Conservation (phyloP, 2,797 vertebrate genomes). For the Neosilurus mollespiculum region DNA sequence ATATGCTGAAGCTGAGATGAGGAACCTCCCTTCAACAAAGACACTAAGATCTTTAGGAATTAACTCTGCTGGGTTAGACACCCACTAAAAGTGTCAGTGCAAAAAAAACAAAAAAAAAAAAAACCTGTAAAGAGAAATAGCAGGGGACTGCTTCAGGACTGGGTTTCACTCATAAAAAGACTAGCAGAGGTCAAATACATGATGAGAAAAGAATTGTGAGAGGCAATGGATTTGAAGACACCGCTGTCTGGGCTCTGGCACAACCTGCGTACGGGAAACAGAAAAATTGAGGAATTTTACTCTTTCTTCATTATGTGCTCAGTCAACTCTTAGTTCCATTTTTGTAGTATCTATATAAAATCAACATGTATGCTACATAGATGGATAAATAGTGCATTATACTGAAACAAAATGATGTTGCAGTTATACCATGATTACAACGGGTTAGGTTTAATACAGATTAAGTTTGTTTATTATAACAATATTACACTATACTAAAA, state of each 20-base stretch:
- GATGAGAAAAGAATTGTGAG: constrained; percentile 41
- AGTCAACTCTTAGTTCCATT: neutral
- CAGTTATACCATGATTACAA: too few species aligned
- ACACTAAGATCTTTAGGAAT: constrained; percentile 32
- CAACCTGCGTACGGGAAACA: constrained; percentile 5
- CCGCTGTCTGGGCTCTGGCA: constrained; percentile 7
- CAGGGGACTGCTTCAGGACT: constrained; percentile 29
- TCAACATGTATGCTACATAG: neutral
- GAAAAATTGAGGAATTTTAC: constrained; percentile 8
- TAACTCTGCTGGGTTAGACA: constrained; percentile 31
- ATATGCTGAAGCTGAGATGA: constrained; percentile 9
- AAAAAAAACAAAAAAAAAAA: neutral
- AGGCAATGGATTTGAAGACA: constrained; percentile 40
- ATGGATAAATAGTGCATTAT: neutral
- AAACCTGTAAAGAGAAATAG: constrained; percentile 18
- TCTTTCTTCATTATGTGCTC: neutral
- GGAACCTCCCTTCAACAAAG: constrained; percentile 33
- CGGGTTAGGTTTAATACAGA: too few species aligned
- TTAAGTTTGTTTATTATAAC: too few species aligned
- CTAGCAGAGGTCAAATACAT: constrained; percentile 42
- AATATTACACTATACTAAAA: too few species aligned
- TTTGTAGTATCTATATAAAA: neutral
- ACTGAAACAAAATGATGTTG: neutral
- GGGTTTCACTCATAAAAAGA: constrained; percentile 37
- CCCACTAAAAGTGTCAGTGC: constrained; percentile 31